These are phyloP conservation scores for Chrosomus eos DNA, from an alignment of 2,797 vertebrate genomes.

Conservation along the genomic window DNA sequence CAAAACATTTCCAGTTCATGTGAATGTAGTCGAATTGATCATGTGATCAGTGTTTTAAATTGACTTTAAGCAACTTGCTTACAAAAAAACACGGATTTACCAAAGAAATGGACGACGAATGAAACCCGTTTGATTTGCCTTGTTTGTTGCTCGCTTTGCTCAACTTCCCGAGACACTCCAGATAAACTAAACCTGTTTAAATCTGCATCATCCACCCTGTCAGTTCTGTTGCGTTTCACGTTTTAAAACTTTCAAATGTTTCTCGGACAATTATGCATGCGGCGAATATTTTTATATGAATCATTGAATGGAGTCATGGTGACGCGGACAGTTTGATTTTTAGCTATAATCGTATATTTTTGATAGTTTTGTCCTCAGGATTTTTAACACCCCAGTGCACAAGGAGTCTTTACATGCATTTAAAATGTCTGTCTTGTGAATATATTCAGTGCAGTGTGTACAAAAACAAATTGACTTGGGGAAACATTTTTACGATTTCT, in stretches of 20 bases:
- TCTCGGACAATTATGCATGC: conserved; percentile 46
- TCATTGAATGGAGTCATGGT: neutral
- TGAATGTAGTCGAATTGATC: neutral
- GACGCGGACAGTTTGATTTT: neutral
- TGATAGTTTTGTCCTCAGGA: conserved; percentile 1
- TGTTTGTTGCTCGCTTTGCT: neutral
- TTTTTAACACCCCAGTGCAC: conserved; percentile 25
- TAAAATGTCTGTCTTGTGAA: conserved; percentile 22
- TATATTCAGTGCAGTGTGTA: conserved; percentile 52
- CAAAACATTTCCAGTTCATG: neutral
- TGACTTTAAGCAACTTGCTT: neutral
- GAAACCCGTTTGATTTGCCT: neutral
- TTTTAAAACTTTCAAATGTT: conserved; percentile 40
- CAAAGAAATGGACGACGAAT: conserved; percentile 6
- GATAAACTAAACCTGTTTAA: neutral
- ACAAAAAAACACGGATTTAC: neutral
- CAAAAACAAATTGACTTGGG: conserved; percentile 63
- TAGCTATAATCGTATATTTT: conserved; percentile 33
- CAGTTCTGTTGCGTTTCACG: conserved; percentile 43
- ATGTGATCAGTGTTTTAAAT: neutral
- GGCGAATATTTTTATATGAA: conserved; percentile 49
- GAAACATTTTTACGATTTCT: conserved; percentile 68
- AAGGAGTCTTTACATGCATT: conserved; percentile 28
- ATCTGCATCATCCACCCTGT: conserved; percentile 59
- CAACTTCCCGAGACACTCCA: neutral